Base-by-base conservation (phyloP, 2,113 vertebrate genomes). In the Grammatotria lemairii region DNA sequence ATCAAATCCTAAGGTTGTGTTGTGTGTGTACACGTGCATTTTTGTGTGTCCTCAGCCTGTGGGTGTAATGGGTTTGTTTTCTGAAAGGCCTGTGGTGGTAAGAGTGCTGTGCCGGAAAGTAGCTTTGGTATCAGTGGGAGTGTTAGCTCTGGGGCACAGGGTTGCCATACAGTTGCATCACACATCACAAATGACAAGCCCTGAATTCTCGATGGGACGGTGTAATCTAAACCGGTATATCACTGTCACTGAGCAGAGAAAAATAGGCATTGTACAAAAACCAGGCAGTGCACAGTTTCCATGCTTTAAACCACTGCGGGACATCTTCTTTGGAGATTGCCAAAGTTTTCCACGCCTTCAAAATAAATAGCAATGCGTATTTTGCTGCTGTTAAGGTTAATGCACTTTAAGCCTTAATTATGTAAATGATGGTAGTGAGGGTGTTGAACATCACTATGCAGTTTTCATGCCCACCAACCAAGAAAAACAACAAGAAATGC, bases 141-240 rank as follows among this genome's bases (percentile, higher is more conserved):
- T 73, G 53, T 82, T 78, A 38, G 92, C 87, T 93, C 38, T 12
- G 47, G 83, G 88, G 81, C 23, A 19, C 80, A 85, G 23, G n/a
- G 82, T 95, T 95, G 85, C 93, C 3, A 16, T 35, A 42, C 16
- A 10, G 81, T 94, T 93, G 90, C 94, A 81, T 94, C 94, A 95
- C 68, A 49, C 85, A 17, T 87, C 84, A 78, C 73, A 70, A 55
- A 82, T 90, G 92, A 92, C 90, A 88, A 83, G 49, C 40, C 51
- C 19, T 58, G n/a, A 8, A 45, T 38, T 86, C 82, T 80, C 78
- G 5, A 3, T 45, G 81, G 84, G 82, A 40, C 47, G 10, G 49
- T 87, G 82, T 65, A 31, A 90, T 86, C 13, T 85, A 47, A 80
- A 80, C 38, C 2, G 5, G 26, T 58, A 9, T 31, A 45, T 87